Percentiles rank a stretch among this genome's conserved stretches.
These are phyloP conservation scores for Sisyra nigra DNA, from an alignment of 2,888 invertebrate species.

Conservation along the genomic window DNA sequence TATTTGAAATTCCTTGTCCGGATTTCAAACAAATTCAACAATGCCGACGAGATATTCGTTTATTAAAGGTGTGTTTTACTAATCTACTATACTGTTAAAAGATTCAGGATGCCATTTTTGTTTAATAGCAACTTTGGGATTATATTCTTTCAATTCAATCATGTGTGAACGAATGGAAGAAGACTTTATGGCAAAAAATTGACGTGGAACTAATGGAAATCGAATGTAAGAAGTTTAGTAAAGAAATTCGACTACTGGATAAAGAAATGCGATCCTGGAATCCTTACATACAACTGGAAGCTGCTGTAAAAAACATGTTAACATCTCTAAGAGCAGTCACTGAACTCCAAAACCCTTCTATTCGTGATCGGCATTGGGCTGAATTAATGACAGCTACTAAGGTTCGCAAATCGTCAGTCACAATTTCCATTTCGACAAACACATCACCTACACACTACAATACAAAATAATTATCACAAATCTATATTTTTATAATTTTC, in stretches of 20 bases:
- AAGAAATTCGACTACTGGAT: conserved; percentile 63
- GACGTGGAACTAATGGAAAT: conserved; percentile 90
- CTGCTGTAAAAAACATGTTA: conserved; percentile 77
- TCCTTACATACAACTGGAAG: conserved; percentile 64
- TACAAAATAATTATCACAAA: too few species aligned
- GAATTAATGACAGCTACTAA: conserved; percentile 88
- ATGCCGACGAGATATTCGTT: conserved; percentile 59
- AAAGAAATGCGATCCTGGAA: conserved; percentile 69
- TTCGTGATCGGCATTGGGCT: conserved; percentile 85
- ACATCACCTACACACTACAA: too few species aligned
- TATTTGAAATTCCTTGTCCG: conserved; percentile 76
- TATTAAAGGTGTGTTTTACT: conserved; percentile 45
- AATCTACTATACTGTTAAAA: too few species aligned
- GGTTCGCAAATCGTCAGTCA: conserved; percentile 26
- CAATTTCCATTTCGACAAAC: too few species aligned
- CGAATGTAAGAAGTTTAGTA: conserved; percentile 83
- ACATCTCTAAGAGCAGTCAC: conserved; percentile 84
- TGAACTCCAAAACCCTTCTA: conserved; percentile 87
- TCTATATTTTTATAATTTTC: too few species aligned
- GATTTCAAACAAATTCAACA: conserved; percentile 64
- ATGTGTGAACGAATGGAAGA: conserved; percentile 83
- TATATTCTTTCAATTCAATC: conserved; percentile 66
- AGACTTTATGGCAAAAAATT: conserved; percentile 83
- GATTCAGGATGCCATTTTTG: neutral
- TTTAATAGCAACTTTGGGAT: conserved; percentile 67